phyloP scores from a whole-genome alignment of 2,888 invertebrate genomes.

The Eupeodes latifasciatus region DNA sequence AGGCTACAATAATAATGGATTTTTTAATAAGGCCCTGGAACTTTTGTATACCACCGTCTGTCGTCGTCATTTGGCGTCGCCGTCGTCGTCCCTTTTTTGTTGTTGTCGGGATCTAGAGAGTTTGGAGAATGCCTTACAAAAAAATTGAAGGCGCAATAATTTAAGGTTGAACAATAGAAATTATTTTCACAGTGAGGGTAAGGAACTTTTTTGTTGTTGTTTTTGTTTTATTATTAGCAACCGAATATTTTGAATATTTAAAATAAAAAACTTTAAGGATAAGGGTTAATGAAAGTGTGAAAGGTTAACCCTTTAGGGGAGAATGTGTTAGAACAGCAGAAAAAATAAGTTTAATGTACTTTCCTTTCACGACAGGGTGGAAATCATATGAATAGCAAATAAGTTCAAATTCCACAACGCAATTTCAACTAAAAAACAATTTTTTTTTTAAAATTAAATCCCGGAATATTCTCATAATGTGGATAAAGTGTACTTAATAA shows the following conservation, averaged over 20 bases:
- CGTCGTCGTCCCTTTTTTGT: too few species aligned
- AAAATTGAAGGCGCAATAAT: background rate
- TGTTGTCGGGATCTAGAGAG: background rate
- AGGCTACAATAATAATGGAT: constrained; percentile 2
- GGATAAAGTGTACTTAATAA: too few species aligned
- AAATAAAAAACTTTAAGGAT: background rate
- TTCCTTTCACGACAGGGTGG: too few species aligned
- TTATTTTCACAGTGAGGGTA: background rate
- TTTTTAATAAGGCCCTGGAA: background rate
- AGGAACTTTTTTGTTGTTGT: background rate
- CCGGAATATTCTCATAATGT: too few species aligned
- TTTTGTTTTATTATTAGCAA: background rate
- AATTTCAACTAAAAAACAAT: too few species aligned
- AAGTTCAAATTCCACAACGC: too few species aligned
- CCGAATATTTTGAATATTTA: background rate
- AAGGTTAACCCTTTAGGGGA: background rate
- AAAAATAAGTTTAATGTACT: too few species aligned
- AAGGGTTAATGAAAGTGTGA: constrained; percentile 5
- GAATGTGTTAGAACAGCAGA: background rate
- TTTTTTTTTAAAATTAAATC: too few species aligned
- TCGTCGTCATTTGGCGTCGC: background rate
- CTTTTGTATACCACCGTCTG: background rate
- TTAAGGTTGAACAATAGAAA: background rate
- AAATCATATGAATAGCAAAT: too few species aligned
- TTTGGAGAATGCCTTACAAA: background rate